phyloP scores from a whole-genome alignment of 2,113 vertebrate species.

The Nycticebus coucang region DNA sequence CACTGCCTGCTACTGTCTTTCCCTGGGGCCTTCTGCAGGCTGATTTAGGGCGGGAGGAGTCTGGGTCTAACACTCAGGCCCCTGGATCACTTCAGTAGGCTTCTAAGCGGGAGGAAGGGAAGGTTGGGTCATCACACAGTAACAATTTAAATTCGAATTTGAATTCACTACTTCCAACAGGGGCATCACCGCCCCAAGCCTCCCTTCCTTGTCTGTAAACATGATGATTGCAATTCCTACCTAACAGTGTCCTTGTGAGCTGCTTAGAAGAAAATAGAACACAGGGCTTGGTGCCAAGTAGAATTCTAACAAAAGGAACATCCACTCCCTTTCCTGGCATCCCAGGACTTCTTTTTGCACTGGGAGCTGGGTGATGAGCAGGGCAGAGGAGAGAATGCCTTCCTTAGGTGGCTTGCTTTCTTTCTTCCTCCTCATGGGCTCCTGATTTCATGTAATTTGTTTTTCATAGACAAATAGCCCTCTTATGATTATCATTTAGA shows the following conservation, averaged over 20 bases:
- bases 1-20: not conserved
- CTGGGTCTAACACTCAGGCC: not conserved
- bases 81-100: not conserved
- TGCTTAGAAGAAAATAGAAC: not conserved
- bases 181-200: no score
- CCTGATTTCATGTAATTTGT: not conserved
- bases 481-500: not conserved
- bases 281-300: not conserved
- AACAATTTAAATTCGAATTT: not conserved
- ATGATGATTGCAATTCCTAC: not conserved
- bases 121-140: not conserved
- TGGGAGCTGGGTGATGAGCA: not conserved
- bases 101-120: not conserved
- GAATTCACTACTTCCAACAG: not conserved
- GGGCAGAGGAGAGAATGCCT: not conserved
- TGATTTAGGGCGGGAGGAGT: not conserved
- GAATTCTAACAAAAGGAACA: not conserved
- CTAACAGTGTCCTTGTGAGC: not conserved
- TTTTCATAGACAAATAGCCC: not conserved
- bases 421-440: not conserved
- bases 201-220: not conserved
- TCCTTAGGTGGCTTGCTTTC: not conserved
- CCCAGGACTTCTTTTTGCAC: not conserved
- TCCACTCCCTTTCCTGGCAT: not conserved
- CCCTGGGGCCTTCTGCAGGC: no score